Conservation (phyloP, 2,113 vertebrate genomes). For the Neotoma lepida region DNA sequence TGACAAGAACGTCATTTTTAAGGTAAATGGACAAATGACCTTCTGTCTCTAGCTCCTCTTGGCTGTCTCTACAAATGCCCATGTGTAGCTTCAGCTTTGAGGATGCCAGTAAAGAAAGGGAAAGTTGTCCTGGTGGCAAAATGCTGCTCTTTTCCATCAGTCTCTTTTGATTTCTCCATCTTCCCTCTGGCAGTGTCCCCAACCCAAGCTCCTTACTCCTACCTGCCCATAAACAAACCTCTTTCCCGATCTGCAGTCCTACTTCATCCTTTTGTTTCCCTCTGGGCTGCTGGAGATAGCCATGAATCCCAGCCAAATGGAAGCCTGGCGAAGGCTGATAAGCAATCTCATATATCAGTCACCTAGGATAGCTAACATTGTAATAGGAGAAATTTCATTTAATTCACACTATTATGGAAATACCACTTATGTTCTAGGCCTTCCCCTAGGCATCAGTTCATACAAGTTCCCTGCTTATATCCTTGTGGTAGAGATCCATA, state of each 20-base stretch:
- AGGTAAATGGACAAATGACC: not conserved
- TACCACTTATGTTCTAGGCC: not conserved
- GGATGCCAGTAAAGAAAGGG: not conserved
- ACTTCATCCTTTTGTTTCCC: not conserved
- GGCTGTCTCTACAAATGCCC: not conserved
- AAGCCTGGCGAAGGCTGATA: slow-evolving; percentile 1
- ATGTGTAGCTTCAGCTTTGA: not conserved
- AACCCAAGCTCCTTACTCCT: not conserved
- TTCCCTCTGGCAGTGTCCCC: not conserved
- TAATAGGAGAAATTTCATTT: not conserved
- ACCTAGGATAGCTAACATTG: not conserved
- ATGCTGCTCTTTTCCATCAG: not conserved
- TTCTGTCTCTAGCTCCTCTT: not conserved
- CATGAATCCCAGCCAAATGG: not conserved
- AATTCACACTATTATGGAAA: slow-evolving; percentile 5
- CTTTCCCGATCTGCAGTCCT: not conserved
- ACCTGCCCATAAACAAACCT: not conserved
- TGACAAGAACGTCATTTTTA: not conserved
- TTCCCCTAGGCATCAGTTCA: not conserved
- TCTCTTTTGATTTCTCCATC: not conserved
- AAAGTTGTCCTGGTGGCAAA: not conserved
- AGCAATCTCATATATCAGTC: slow-evolving; percentile 38
- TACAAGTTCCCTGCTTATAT: not conserved
- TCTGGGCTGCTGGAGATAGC: not conserved
- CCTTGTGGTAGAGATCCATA: not conserved